Conservation (phyloP, 2,888 invertebrate species). For the Schizaphis graminum region DNA sequence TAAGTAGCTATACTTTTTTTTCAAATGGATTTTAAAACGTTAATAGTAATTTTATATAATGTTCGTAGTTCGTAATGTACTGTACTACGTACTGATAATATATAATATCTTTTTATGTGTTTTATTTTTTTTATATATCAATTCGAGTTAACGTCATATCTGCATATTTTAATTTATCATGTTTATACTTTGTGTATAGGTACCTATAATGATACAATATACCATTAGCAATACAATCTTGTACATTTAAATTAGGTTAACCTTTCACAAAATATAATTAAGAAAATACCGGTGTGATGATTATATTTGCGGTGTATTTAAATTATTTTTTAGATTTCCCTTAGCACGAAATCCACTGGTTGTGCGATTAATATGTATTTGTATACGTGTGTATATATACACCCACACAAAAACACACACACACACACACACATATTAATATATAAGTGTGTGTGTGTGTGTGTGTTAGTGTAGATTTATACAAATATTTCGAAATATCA, state of each 20-base stretch:
- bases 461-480: not conserved
- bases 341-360: not conserved
- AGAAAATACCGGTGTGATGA: not conserved
- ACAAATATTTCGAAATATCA: not conserved
- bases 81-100: not conserved
- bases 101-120: not conserved
- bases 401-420: too few species aligned
- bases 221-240: not conserved
- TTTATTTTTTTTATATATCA: not conserved
- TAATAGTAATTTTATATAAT: not conserved
- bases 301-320: not conserved
- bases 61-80: not conserved
- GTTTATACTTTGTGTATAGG: not conserved
- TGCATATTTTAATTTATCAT: not conserved
- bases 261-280: constrained; percentile 41
- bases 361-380: not conserved
- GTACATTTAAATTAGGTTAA: not conserved
- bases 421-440: too few species aligned
- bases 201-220: not conserved
- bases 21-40: not conserved
- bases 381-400: too few species aligned
- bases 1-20: not conserved
- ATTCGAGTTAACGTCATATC: not conserved
- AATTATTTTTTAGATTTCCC: not conserved
- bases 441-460: not conserved